These are phyloP conservation scores for Maccullochella peelii DNA, from an alignment of 2,113 vertebrate genomes.

Conservation along the genomic window DNA sequence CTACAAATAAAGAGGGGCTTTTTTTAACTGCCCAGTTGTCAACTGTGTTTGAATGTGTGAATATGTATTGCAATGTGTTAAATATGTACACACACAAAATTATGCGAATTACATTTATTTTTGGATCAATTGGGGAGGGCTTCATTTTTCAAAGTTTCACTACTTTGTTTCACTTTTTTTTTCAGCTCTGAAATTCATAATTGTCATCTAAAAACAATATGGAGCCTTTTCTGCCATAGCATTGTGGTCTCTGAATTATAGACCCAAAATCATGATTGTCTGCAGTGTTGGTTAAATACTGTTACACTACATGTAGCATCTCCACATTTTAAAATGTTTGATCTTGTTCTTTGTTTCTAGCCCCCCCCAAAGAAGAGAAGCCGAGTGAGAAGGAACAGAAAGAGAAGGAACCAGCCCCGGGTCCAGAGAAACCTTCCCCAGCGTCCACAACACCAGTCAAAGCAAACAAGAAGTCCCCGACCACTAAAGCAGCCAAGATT, in stretches of 20 bases:
- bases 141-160: not conserved
- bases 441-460: slow-evolving; percentile 44
- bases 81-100: not conserved
- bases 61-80: not conserved
- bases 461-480: slow-evolving; percentile 69
- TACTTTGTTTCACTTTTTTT: not conserved
- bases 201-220: not conserved
- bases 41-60: slow-evolving; percentile 31
- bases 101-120: not conserved
- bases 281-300: not conserved
- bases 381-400: slow-evolving; percentile 74
- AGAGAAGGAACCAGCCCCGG: slow-evolving; percentile 62
- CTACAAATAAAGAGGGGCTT: slow-evolving; percentile 56
- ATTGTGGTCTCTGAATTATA: not conserved
- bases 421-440: slow-evolving; percentile 61
- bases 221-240: not conserved
- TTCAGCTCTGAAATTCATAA: not conserved
- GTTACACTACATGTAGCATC: not conserved
- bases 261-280: not conserved
- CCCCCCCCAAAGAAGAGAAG: slow-evolving; percentile 76
- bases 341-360: slow-evolving; percentile 65
- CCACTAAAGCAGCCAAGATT: slow-evolving; percentile 68
- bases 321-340: slow-evolving; percentile 44
- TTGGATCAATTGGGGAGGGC: not conserved
- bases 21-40: slow-evolving; percentile 19